Evolutionary conservation across 2,113 vertebrate genomes (phyloP), one percentile per base, ranked within the genome.

Genomic region (Cephalopholis sonnerati): DNA sequence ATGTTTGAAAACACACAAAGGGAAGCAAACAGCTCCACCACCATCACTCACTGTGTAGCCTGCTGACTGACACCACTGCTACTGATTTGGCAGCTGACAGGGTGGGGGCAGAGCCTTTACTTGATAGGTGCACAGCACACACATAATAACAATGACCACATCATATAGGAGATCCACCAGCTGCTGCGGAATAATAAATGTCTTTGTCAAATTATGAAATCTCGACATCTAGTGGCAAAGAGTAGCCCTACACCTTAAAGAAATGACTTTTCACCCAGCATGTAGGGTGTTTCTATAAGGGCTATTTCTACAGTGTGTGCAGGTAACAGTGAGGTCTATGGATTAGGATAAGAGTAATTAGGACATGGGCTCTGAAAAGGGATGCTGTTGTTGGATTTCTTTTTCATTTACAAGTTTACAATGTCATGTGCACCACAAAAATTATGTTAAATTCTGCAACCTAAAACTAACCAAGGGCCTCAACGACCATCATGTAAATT

Each of bases 151-250:
- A 71, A 65, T 29, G 50, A 80, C 16, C 27, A 67, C 29, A 72
- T 64, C 29, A 63, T 22, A 54, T 11, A 53, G 7, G 25, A 70
- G 39, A 74, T 51, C 25, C 2, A 24, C 58, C 5, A 50, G 57
- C 41, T 36, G 25, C 57, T 36, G 32, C 9, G 32, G 1, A 25
- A 55, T 25, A 8, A 4, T 17, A 16, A 4, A 71, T 15, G 2
- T 32, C 4, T 59, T 16, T 12, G 25, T 70, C 8, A 25, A 74
- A 69, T 18, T 59, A 27, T 39, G 17, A 70, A 68, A 70, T 32
- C 0, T 39, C 36, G 69, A 71, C 81, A 46, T 64, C 86, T 74
- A 70, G 70, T 81, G 73, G 68, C 64, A 24, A 65, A 65, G 7
- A 70, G 7, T 3, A 54, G 22, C 76, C 0, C 17, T 72, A n/a